Percentiles rank a stretch among this genome's conserved stretches.
These are phyloP conservation scores for Argopecten irradians DNA, from an alignment of 1,140 invertebrate genomes.

Conservation along the genomic window DNA sequence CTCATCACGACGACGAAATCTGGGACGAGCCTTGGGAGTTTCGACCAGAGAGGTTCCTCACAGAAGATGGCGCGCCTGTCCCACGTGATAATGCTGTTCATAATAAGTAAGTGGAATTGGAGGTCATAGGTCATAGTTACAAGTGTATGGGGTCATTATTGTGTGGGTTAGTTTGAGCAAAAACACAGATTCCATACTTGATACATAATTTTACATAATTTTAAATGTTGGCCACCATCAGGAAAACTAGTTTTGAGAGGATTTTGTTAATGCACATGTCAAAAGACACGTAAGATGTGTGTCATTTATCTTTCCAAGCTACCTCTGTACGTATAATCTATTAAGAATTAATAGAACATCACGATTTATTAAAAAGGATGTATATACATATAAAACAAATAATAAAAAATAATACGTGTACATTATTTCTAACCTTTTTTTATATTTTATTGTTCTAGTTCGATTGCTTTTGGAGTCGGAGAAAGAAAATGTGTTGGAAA, in stretches of 20 bases:
- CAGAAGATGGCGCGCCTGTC: constrained; percentile 55
- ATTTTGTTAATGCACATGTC: neutral
- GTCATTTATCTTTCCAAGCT: neutral
- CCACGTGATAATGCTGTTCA: constrained; percentile 55
- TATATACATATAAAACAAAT: too few species aligned
- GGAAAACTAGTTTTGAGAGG: too few species aligned
- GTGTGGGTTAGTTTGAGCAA: neutral
- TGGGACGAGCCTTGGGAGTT: constrained; percentile 87
- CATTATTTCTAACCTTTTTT: neutral
- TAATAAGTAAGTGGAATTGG: constrained; percentile 58
- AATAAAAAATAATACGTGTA: too few species aligned
- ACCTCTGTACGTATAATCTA: neutral
- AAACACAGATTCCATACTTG: neutral
- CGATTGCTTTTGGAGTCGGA: constrained; percentile 49
- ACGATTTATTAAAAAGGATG: neutral
- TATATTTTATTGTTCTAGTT: constrained; percentile 36
- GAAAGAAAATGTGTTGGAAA: constrained; percentile 43
- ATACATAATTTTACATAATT: neutral
- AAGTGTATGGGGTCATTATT: too few species aligned
- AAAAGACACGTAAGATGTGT: neutral
- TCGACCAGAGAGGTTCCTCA: constrained; percentile 81
- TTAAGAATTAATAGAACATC: neutral
- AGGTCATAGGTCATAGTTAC: too few species aligned
- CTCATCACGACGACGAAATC: constrained; percentile 86
- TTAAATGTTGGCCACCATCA: neutral